Conservation (phyloP, 2,797 vertebrate genomes). For the Anguilla megastoma region DNA sequence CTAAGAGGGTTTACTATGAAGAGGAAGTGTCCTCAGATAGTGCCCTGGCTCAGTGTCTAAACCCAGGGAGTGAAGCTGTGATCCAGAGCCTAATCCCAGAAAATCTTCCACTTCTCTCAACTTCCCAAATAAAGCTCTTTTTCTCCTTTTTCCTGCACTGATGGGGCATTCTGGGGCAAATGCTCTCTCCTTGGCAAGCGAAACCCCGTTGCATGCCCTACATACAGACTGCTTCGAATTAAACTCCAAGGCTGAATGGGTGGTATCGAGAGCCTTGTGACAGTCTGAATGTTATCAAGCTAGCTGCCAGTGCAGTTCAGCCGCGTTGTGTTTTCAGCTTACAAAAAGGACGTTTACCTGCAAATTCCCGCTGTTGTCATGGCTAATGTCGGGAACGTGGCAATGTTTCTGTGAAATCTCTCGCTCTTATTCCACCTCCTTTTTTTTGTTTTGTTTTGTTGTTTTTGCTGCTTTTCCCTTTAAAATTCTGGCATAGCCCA, state of each 20-base stretch:
- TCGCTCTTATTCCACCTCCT: background rate
- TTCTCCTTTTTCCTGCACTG: background rate
- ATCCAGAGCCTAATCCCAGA: background rate
- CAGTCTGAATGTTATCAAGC: background rate
- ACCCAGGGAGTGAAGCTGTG: background rate
- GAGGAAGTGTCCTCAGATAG: background rate
- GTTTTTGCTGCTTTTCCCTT: background rate
- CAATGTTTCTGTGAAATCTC: background rate
- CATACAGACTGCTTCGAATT: background rate
- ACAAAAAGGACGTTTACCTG: background rate
- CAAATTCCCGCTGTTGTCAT: background rate
- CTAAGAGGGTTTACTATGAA: constrained; percentile 5
- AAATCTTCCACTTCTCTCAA: constrained; percentile 1
- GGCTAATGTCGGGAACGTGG: background rate
- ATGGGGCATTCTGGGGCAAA: constrained; percentile 11
- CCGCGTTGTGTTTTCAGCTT: background rate
- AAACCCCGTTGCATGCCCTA: background rate
- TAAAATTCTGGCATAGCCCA: background rate
- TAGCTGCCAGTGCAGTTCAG: background rate
- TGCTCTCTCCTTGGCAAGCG: background rate
- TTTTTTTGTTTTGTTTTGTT: background rate
- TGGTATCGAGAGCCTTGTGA: background rate
- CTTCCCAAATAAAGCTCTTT: constrained; percentile 5
- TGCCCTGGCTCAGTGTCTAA: constrained; percentile 12
- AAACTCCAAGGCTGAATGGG: background rate